Conservation (phyloP, 2,113 vertebrate genomes). For the Oncorhynchus nerka region DNA sequence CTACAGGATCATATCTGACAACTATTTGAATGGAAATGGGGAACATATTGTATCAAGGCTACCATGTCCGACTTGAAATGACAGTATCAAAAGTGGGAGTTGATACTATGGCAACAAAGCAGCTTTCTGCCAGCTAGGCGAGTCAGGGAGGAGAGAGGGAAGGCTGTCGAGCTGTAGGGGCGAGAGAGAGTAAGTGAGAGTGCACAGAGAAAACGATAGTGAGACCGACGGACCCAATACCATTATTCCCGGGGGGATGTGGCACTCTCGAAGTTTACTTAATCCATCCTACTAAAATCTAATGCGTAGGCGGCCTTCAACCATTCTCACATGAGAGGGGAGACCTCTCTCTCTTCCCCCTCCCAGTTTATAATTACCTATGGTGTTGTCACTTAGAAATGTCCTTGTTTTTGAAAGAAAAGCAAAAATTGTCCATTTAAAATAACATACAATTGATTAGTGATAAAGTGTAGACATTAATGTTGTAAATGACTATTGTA, state of each 20-base stretch:
- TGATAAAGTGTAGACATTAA: too few relatives aligned
- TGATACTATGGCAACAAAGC: slow-evolving; percentile 85
- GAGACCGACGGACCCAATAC: slow-evolving; percentile 52
- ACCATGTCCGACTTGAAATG: slow-evolving; percentile 86
- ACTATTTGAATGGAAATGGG: slow-evolving; percentile 87
- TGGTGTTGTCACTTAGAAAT: slow-evolving; percentile 52
- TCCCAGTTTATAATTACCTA: slow-evolving; percentile 63
- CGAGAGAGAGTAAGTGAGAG: slow-evolving; percentile 20
- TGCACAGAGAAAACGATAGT: slow-evolving; percentile 36
- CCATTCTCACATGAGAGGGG: slow-evolving; percentile 66
- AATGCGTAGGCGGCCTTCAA: slow-evolving; percentile 77
- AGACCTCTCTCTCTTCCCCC: slow-evolving; percentile 55
- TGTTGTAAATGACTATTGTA: too few relatives aligned
- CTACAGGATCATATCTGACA: slow-evolving; percentile 83
- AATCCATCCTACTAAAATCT: slow-evolving; percentile 82
- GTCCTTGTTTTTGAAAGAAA: too few relatives aligned
- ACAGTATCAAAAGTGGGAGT: slow-evolving; percentile 84
- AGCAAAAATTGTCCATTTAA: too few relatives aligned
- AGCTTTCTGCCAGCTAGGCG: slow-evolving; percentile 75
- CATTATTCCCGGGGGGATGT: slow-evolving; percentile 72
- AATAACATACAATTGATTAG: too few relatives aligned
- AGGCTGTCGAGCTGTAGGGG: slow-evolving; percentile 43
- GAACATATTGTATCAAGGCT: slow-evolving; percentile 85
- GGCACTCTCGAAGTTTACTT: slow-evolving; percentile 80
- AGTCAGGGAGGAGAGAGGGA: slow-evolving; percentile 61